Percentiles rank a stretch among this genome's conserved stretches.
phyloP scores from a whole-genome alignment of 2,888 invertebrate genomes.

The Calephelis perditalis region DNA sequence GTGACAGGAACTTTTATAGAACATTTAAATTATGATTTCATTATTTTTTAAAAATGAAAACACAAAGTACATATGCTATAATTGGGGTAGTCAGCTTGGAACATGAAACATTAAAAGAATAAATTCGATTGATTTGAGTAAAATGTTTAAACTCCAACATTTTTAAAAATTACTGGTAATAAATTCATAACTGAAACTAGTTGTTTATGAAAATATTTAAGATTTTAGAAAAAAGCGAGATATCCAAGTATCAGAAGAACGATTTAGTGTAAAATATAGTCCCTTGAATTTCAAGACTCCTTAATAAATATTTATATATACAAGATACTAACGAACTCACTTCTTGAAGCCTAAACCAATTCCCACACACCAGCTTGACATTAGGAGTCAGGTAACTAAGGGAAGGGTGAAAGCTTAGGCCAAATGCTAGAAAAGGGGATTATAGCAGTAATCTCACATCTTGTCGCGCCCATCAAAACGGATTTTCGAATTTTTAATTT shows the following conservation, averaged over 20 bases:
- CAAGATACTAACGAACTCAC: slow-evolving; percentile 4
- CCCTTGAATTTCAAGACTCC: slow-evolving; percentile 1
- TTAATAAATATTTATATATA: not conserved
- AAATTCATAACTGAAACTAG: no score
- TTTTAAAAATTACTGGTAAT: no score
- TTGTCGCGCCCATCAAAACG: no score
- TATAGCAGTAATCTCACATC: not conserved
- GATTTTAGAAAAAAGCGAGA: no score
- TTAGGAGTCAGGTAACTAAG: slow-evolving; percentile 5
- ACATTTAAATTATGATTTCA: no score
- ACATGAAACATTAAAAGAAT: not conserved
- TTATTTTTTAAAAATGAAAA: no score
- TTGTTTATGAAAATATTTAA: no score
- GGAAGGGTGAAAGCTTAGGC: slow-evolving; percentile 1
- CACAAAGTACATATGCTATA: no score
- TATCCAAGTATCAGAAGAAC: not conserved
- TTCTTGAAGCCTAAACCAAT: slow-evolving; percentile 2
- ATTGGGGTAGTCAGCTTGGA: not conserved
- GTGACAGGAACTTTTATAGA: no score
- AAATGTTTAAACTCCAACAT: not conserved
- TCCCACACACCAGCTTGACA: slow-evolving; percentile 8
- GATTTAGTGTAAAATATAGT: slow-evolving; percentile 3
- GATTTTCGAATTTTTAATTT: no score
- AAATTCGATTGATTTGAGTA: slow-evolving; percentile 9
- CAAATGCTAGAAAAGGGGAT: slow-evolving; percentile 1